Conservation (phyloP, 2,797 vertebrate species). For the Sus cebifrons region DNA sequence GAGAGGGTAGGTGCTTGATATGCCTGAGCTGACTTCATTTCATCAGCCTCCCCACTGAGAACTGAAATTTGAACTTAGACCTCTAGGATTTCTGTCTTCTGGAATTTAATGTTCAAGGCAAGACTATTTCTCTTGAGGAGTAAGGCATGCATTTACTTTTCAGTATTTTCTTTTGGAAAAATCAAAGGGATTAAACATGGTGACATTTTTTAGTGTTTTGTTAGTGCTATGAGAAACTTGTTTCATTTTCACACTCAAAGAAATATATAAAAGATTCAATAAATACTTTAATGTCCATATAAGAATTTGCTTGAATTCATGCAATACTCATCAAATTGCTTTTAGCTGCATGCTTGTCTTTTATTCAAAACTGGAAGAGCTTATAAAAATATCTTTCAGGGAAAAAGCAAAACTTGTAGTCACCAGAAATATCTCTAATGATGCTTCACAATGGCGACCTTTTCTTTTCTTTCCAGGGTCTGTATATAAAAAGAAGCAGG, state of each 20-base stretch:
- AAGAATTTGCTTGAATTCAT: conserved; percentile 54
- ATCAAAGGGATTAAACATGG: conserved; percentile 59
- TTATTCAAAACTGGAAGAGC: conserved; percentile 56
- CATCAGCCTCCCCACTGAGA: background rate
- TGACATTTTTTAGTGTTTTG: conserved; percentile 37
- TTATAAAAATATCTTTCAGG: conserved; percentile 54
- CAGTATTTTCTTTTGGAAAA: conserved; percentile 5
- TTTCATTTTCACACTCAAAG: conserved; percentile 64
- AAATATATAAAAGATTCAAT: conserved; percentile 42
- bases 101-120: conserved; percentile 12
- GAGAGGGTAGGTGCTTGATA: background rate
- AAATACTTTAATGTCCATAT: conserved; percentile 19
- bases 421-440: background rate
- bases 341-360: conserved; percentile 42
- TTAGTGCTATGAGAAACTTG: conserved; percentile 36
- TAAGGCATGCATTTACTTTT: background rate
- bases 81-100: background rate
- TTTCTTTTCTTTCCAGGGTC: conserved; percentile 36
- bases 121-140: conserved; percentile 41
- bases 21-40: background rate
- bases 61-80: conserved; percentile 36
- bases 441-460: background rate
- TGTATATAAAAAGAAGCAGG: background rate
- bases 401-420: conserved; percentile 55
- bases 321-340: background rate